These are phyloP conservation scores for Plagiodera versicolora DNA, from an alignment of 2,888 invertebrate genomes.

Conservation along the genomic window DNA sequence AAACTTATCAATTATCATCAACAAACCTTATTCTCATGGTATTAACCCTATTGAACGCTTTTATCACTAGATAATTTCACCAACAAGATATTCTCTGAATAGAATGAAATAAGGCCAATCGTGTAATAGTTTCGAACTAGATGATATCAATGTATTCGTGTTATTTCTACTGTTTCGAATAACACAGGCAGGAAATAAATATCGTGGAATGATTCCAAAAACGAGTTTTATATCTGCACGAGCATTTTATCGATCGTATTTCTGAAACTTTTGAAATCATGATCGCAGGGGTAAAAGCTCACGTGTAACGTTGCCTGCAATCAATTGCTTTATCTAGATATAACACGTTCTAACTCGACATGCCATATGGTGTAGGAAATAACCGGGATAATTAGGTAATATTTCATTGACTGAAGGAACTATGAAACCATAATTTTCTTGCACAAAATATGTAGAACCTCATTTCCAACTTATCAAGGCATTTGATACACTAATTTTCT, in stretches of 20 bases:
- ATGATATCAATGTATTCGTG: neutral
- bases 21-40: too few species aligned
- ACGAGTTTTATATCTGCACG: neutral
- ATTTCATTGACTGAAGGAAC: slow-evolving; percentile 17
- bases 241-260: slow-evolving; percentile 2
- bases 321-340: slow-evolving; percentile 30
- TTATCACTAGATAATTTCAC: too few species aligned
- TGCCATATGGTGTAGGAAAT: slow-evolving; percentile 18
- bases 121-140: neutral
- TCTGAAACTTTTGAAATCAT: slow-evolving; percentile 10
- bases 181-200: neutral
- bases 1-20: too few species aligned
- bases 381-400: slow-evolving; percentile 20
- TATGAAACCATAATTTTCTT: slow-evolving; percentile 11
- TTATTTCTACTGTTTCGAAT: neutral
- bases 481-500: neutral
- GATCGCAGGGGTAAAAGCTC: slow-evolving; percentile 26
- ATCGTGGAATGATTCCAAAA: neutral
- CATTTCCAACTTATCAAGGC: neutral
- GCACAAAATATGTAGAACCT: neutral
- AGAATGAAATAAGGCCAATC: neutral
- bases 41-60: too few species aligned
- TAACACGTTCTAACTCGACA: slow-evolving; percentile 19
- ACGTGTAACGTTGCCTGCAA: slow-evolving; percentile 25
- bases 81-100: too few species aligned